Evolutionary conservation across 2,888 invertebrate genomes (phyloP), one percentile per base, ranked within the genome.

Genomic region (Blera fallax): DNA sequence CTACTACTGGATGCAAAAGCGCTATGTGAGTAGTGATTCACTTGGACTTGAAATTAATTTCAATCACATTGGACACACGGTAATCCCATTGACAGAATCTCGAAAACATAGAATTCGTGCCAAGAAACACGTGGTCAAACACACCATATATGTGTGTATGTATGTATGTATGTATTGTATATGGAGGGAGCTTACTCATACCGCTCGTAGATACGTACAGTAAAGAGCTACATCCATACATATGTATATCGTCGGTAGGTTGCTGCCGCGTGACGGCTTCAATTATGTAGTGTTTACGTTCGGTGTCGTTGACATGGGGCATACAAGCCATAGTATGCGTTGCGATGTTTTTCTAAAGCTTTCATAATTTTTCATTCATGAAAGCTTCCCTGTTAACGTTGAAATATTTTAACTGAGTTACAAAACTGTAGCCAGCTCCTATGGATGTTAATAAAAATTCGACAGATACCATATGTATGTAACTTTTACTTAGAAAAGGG

Each of bases 31-130:
- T n/a, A 43, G 58, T 82, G 78, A 82, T 72, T 82, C 70, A 72
- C 21, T 70, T 50, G 24, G 11, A 27, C 56, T 43, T 21, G 58
- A 43, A 65, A 83, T 78, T 60, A 67, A 83, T 83, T 29, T 67
- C 11, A 58, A 50, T 70, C 45, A 24, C 48, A 48, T 64, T 77
- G 16, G 56, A 50, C 77, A 50, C 77, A 77, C 40, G 64, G 29
- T 77, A 78, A 72, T 83, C 78, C 43, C 52, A 78, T 56, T 18
- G 27, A 37, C 54, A n/a, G 24, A 43, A 52, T 52, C 32, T 21
- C 11, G 43, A 60, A 65, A 83, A 83, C 83, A 83, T 83, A 29
- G 78, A 78, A 79, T 73, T 67, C 78, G 60, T 73, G 83, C 72
- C 72, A 78, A 70, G 37, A 62, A 73, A 45, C 83, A 83, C 78